These are phyloP conservation scores for Rhaphigaster nebulosa DNA, from an alignment of 2,888 invertebrate species.

Conservation along the genomic window DNA sequence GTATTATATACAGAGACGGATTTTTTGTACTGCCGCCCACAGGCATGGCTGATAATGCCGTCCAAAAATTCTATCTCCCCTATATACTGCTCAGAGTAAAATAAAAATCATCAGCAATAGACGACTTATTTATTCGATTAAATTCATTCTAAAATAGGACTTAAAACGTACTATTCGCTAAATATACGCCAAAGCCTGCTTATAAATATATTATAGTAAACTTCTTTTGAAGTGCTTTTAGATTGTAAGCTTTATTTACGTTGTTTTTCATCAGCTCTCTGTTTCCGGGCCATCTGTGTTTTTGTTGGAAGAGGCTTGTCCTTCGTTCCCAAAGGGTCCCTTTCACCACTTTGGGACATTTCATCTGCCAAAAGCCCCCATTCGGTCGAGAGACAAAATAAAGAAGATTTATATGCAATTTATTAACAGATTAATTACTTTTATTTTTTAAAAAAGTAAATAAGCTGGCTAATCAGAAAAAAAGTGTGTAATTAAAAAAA, in stretches of 20 bases:
- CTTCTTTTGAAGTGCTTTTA: background rate
- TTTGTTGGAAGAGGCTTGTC: background rate
- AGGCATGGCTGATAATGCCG: too few species aligned
- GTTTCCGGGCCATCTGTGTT: slow-evolving; percentile 7
- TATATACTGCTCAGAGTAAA: too few species aligned
- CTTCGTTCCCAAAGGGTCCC: background rate
- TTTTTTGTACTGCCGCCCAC: too few species aligned
- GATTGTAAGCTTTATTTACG: background rate
- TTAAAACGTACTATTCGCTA: background rate
- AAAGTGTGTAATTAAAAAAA: too few species aligned
- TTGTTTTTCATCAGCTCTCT: background rate
- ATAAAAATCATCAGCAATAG: too few species aligned
- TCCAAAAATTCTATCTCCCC: too few species aligned
- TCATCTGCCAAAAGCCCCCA: background rate
- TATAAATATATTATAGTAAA: background rate
- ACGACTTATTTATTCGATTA: too few species aligned
- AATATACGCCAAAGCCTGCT: background rate
- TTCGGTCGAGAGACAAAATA: background rate
- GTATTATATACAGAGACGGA: too few species aligned
- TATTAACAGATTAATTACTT: background rate
- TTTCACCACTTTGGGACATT: background rate
- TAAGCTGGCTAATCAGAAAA: background rate
- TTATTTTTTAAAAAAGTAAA: background rate
- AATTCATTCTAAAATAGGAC: background rate
- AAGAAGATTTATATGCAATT: background rate